Conservation (phyloP, 2,113 vertebrate species). For the Coracopsis vasa region DNA sequence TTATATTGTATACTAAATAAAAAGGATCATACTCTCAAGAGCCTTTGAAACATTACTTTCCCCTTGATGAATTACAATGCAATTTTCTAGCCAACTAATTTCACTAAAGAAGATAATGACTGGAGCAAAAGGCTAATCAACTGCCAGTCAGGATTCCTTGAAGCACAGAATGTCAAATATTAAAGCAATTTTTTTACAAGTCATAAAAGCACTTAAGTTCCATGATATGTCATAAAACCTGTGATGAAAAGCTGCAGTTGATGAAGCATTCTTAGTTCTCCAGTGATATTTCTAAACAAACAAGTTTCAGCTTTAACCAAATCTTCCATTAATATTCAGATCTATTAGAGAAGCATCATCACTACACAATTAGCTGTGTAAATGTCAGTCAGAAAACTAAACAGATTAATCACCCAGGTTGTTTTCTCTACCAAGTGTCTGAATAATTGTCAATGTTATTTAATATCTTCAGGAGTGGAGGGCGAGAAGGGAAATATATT, state of each 20-base stretch:
- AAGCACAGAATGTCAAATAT: slow-evolving; percentile 87
- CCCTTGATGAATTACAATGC: slow-evolving; percentile 85
- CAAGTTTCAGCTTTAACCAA: slow-evolving; percentile 62
- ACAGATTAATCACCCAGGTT: slow-evolving; percentile 61
- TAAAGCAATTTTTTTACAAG: slow-evolving; percentile 79
- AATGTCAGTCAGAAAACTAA: slow-evolving; percentile 72
- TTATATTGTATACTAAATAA: slow-evolving; percentile 69
- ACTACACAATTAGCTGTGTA: slow-evolving; percentile 75
- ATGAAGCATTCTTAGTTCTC: slow-evolving; percentile 74
- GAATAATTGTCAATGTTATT: slow-evolving; percentile 38
- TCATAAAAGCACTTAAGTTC: slow-evolving; percentile 75
- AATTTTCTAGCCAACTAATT: slow-evolving; percentile 93
- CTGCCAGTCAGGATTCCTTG: slow-evolving; percentile 91
- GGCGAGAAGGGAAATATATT: background rate
- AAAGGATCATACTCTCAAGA: slow-evolving; percentile 65
- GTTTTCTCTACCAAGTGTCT: slow-evolving; percentile 35
- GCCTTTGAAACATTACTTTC: slow-evolving; percentile 70
- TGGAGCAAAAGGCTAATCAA: slow-evolving; percentile 93
- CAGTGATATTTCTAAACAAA: slow-evolving; percentile 72
- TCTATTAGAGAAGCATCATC: slow-evolving; percentile 72
- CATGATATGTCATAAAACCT: slow-evolving; percentile 67
- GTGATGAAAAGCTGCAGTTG: slow-evolving; percentile 68
- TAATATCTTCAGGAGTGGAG: background rate
- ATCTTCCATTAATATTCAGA: slow-evolving; percentile 77
- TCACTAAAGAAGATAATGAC: slow-evolving; percentile 92